phyloP scores from a whole-genome alignment of 1,140 invertebrate genomes.

The Ladona fulva region DNA sequence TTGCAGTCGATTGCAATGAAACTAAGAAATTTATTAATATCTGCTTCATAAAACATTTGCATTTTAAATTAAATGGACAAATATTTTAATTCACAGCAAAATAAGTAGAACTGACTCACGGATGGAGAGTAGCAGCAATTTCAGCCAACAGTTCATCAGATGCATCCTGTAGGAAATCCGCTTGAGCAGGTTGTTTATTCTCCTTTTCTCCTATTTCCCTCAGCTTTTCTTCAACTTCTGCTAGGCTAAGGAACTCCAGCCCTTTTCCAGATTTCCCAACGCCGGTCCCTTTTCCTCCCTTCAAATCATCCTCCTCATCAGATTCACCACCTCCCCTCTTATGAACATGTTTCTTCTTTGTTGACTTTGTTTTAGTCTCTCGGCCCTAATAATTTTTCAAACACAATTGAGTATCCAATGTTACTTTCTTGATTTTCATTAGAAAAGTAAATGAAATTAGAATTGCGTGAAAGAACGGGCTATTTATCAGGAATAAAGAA shows the following conservation, averaged over 20 bases:
- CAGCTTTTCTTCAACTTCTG: conserved; percentile 57
- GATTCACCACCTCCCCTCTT: conserved; percentile 38
- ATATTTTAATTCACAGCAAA: no score
- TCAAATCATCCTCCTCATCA: conserved; percentile 45
- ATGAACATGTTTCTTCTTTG: conserved; percentile 61
- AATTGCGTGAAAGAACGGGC: no score
- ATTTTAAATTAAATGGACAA: no score
- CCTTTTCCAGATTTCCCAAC: conserved; percentile 27
- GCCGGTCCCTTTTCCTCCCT: background rate
- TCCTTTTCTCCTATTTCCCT: conserved; percentile 46
- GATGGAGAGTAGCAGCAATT: conserved; percentile 49
- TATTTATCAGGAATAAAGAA: no score
- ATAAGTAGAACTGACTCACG: conserved; percentile 33
- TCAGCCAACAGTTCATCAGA: conserved; percentile 50
- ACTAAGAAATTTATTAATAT: no score
- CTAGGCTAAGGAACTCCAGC: conserved; percentile 50
- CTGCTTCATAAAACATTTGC: no score
- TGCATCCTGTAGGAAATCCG: conserved; percentile 35
- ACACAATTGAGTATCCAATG: background rate
- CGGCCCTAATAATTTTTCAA: conserved; percentile 47
- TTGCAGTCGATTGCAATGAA: no score
- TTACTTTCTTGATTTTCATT: background rate
- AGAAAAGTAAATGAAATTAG: no score
- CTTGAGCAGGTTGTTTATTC: background rate
- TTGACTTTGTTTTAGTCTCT: conserved; percentile 91